Base-by-base conservation (phyloP, 2,888 invertebrate genomes). In the Dendrolimus houi region DNA sequence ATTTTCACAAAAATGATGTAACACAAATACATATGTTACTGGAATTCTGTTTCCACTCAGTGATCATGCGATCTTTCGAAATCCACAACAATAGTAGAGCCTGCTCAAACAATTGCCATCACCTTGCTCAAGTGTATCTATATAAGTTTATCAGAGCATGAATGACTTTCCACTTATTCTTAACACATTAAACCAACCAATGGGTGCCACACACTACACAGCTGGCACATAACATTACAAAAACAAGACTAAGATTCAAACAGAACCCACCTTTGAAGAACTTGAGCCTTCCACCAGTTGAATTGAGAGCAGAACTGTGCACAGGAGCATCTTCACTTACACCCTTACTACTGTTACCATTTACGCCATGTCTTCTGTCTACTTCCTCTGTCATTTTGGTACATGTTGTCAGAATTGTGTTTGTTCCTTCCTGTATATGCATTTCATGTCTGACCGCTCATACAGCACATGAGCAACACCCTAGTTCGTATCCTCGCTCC, bases 281-380 rank as follows among this genome's bases (percentile, higher is more conserved):
- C 82, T 95, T 95, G 69, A 95, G 93, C 72, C 95, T 92, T 76
- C 95, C 95, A 70, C 95, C 95, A 79, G 93, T 92, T 64, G 90
- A 76, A 72, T 81, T 73, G 75, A 84, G 75, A 70, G 85, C 72
- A 66, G 89, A 76, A 72, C 74, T 83, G 69, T 78, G 82, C 77
- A 89, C 91, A 71, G 85, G 81, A 75, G 79, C 79, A 77, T 91
- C 91, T 64, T 90, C 91, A 74, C 71, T 83, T 62, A 82, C 83
- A 79, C 83, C 84, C 82, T 89, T 92, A 78, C 92, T 91, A 83
- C 92, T 92, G 91, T 92, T 93, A 86, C 93, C 94, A 92, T 93
- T 93, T 85, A 93, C 93, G 91, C 93, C 94, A 92, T 93, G 93
- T 92, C 92, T 92, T 92, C 92, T 93, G 92, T 93, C 93, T 91